Evolutionary conservation across 2,797 vertebrate genomes (phyloP), one percentile per base, ranked within the genome.

Genomic region (Anabas testudineus): DNA sequence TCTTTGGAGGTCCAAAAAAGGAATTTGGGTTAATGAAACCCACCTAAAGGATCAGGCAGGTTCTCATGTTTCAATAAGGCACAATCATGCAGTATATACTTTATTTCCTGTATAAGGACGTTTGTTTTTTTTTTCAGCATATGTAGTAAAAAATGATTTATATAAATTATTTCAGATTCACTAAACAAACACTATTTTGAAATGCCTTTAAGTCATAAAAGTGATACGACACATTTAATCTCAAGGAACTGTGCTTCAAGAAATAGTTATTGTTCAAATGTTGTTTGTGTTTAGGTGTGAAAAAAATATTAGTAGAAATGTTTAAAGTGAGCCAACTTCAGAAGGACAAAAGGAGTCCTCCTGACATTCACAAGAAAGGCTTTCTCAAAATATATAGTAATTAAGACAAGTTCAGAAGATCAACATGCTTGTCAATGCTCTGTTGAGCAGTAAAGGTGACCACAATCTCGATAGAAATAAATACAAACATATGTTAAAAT

Each of bases 401-500:
- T 67, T 57, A 78, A 80, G 61, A 73, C 30, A 21, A 59, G 48
- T 45, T 74, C 7, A 45, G 42, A 69, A 60, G 39, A 73, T 76
- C 34, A 19, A 71, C 32, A 68, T 36, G 49, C 19, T 76, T 28
- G 53, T 63, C 41, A 26, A 42, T 36, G 57, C 46, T 72, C 45
- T 10, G 15, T 62, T 58, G 30, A 59, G 71, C 30, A 51, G 26
- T 48, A 68, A 75, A 88, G 57, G 62, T 73, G 80, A 86, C 74
- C 51, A 78, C 63, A 71, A 73, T 78, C 28, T 76, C 70, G 41
- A 79, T 48, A 84, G 59, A 87, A 92, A 92, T 91, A 92, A 93
- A 93, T 91, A 85, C 87, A 86, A 83, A 82, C 59, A 90, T 79
- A 84, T 83, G 78, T 87, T 85, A 80, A 74, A 86, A 83, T 74